Conservation (phyloP, 2,113 vertebrate genomes). For the Nibea coibor region DNA sequence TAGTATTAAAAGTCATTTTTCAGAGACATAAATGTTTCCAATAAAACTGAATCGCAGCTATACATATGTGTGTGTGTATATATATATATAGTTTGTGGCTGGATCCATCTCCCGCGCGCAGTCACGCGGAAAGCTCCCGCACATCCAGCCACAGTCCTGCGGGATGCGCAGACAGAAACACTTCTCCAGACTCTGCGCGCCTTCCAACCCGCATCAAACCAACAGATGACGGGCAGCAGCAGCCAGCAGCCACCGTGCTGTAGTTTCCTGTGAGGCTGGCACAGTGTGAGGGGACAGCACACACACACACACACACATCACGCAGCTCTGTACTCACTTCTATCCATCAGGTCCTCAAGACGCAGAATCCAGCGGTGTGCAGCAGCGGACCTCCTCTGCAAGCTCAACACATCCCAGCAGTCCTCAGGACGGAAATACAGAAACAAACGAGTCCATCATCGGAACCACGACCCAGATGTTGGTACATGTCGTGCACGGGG, state of each 20-base stretch:
- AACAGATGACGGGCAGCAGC: neutral
- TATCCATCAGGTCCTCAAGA: slow-evolving; percentile 4
- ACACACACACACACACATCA: too few species aligned
- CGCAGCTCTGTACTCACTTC: slow-evolving; percentile 52
- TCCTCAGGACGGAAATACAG: neutral
- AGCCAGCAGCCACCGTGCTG: too few species aligned
- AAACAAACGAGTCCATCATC: neutral
- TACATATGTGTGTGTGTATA: too few species aligned
- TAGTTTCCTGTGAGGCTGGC: neutral
- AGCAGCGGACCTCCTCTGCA: neutral
- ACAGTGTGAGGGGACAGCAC: neutral
- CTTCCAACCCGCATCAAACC: neutral
- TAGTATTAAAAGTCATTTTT: neutral
- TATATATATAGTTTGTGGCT: too few species aligned
- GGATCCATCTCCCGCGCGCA: slow-evolving; percentile 25
- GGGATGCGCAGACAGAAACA: neutral
- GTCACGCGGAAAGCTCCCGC: slow-evolving; percentile 34
- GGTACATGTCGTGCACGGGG: neutral
- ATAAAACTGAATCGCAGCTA: too few species aligned
- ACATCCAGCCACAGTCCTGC: slow-evolving; percentile 9
- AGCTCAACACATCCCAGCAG: neutral
- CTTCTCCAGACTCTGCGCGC: neutral
- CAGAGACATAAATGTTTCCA: too few species aligned
- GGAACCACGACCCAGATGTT: neutral
- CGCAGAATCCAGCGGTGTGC: neutral